phyloP scores from a whole-genome alignment of 2,113 vertebrate species.

The Felis catus region F.catus_Fca126_mat1.0 CM031415.1:138705501-138706000 shows the following conservation, averaged over 20 bases:
- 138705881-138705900: background rate
- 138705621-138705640: background rate
- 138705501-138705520: background rate
- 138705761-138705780: background rate
- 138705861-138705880: background rate
- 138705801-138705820: background rate
- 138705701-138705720: background rate
- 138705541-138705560: background rate
- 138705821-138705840: background rate
- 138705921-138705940: background rate
- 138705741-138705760: background rate
- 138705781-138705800: background rate
- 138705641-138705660: background rate
- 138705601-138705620: background rate
- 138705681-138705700: background rate
- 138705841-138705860: background rate
- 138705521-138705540: background rate
- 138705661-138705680: background rate
- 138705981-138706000: background rate
- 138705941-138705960: background rate
- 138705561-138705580: background rate
- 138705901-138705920: background rate
- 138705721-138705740: background rate
- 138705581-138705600: background rate
- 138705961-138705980: background rate